phyloP scores from a whole-genome alignment of 2,797 vertebrate species.

The Microhierax caerulescens region DNA sequence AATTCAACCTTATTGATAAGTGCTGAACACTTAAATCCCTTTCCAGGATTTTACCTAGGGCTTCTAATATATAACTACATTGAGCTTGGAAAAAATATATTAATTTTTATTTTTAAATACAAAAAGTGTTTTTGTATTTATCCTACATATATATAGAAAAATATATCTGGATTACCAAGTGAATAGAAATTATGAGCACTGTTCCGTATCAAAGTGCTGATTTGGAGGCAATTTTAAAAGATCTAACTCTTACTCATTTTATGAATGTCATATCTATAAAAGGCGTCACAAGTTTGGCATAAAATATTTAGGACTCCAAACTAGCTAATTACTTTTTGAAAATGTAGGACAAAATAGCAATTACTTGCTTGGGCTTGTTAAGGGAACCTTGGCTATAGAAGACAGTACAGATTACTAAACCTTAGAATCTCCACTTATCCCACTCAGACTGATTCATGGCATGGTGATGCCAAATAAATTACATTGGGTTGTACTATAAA shows the following conservation, averaged over 20 bases:
- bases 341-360: background rate
- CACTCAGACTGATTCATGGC: background rate
- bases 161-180: background rate
- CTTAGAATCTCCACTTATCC: background rate
- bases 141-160: no score
- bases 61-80: background rate
- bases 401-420: background rate
- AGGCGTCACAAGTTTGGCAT: background rate
- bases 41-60: background rate
- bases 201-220: background rate
- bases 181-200: background rate
- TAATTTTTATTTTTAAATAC: no score
- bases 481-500: background rate
- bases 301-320: background rate
- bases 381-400: background rate
- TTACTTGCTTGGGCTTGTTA: background rate
- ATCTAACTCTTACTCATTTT: background rate
- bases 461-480: rapidly evolving
- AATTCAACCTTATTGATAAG: background rate
- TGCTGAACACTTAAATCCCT: background rate
- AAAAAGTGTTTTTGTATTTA: no score
- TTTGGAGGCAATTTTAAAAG: background rate
- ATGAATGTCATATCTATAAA: background rate
- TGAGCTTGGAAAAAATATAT: background rate
- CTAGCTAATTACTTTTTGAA: background rate